Base-by-base conservation (phyloP, 2,113 vertebrate genomes). In the Podocnemis expansa region DNA sequence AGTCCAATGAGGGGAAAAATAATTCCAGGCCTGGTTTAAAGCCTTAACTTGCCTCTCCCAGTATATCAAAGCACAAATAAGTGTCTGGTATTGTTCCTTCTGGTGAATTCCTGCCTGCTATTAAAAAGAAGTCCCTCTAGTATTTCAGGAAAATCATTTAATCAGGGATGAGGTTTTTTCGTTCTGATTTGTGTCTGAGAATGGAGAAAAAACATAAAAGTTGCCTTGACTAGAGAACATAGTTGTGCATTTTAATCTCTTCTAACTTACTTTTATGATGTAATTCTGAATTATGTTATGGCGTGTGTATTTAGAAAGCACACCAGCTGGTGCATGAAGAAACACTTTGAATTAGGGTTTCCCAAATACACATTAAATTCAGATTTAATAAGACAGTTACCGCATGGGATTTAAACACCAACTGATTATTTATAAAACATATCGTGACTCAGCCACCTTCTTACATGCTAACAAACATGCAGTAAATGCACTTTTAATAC, bases 351-450 rank as follows among this genome's bases (percentile, higher is more conserved):
- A 97, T 95, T 88, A 97, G 96, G 97, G 94, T 93, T 96, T 97
- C 96, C 96, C 93, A 95, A 95, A 96, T 95, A 96, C 97, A 96
- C 96, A 91, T 97, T 97, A 96, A 95, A 97, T 97, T 97, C 75
- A 90, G 95, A 98, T 97, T 96, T 97, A 97, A 97, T 97, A 96
- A 97, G 97, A 96, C 96, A 97, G 96, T 95, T 96, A 96, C 95
- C 94, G 84, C 97, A 89, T 16, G 97, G 97, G 96, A 84, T 97
- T 96, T 93, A 96, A 97, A 96, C 82, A 92, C 91, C 97, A 91
- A 85, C 92, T 84, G 93, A 96, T 97, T 92, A 94, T 93, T 95
- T 96, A 55, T 83, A 90, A 93, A 89, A 86, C 19, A 82, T 43
- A 8, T 2, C 38, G 34, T 76, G 38, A 88, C 92, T 82, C 82